Evolutionary conservation across 2,888 invertebrate species (phyloP), one percentile per base, ranked within the genome.

Genomic region (Lochmaea capreae): DNA sequence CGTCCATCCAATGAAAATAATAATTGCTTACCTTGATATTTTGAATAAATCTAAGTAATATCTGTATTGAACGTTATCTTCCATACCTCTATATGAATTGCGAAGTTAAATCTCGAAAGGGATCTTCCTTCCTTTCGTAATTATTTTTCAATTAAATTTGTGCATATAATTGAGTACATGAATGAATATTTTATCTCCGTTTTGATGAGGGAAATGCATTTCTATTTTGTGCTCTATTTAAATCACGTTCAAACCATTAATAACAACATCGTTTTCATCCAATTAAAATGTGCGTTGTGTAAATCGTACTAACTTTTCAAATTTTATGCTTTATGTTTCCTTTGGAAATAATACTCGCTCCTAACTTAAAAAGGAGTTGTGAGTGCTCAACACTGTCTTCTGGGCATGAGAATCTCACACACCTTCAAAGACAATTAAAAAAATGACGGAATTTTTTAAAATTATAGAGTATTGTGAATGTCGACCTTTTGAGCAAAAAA

Each of bases 91-190:
- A 33, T 33, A 33, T 33, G 9, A 69, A 69, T 52, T 62, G 42
- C 62, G 67, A 43, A 59, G 39, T 57, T 39, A 16, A 65, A 57
- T 65, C 49, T 57, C n/a, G 57, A 52, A 58, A 70, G 65, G 18
- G 70, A 14, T 65, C 22, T 22, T n/a, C n/a, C 39, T 58, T 63
- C 14, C 54, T 57, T 57, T 65, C 33, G 39, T 70, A 63, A 70
- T 70, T 70, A 70, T 70, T 70, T 63, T 70, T 58, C 65, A 16
- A 63, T 43, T 43, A 57, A 65, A 70, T 57, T 54, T 65, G 26
- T 57, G 65, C 16, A 10, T 65, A 9, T 70, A 70, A 70, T 70
- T 70, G 63, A 59, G 62, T 57, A 62, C 33, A 42, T 70, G 46
- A 70, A 65, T 70, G 52, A 65, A 70, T 70, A 65, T 65, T 65